Conservation (phyloP, 2,888 invertebrate genomes). For the Parnassius smintheus region DNA sequence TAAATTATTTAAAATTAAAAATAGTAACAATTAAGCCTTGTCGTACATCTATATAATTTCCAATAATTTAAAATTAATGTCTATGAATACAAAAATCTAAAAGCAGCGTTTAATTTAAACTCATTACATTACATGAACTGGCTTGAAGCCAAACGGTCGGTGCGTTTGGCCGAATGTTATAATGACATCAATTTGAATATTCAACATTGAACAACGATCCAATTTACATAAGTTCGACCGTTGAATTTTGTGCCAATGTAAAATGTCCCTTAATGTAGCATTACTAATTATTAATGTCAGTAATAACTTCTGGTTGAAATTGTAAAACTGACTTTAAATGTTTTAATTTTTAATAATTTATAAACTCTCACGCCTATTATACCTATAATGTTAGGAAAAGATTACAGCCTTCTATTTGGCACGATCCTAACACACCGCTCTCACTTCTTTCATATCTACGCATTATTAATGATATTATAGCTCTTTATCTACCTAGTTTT, state of each 20-base stretch:
- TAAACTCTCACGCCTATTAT: too few relatives aligned
- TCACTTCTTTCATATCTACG: too few relatives aligned
- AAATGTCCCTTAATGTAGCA: conserved; percentile 55
- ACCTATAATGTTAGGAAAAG: too few relatives aligned
- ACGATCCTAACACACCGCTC: too few relatives aligned
- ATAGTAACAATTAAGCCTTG: too few relatives aligned
- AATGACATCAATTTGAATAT: conserved; percentile 82
- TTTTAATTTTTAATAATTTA: too few relatives aligned
- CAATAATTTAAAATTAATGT: conserved; percentile 2
- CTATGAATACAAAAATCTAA: conserved; percentile 43
- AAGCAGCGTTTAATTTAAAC: conserved; percentile 69
- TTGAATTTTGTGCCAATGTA: conserved; percentile 76
- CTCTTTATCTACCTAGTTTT: too few relatives aligned
- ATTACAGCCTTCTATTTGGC: too few relatives aligned
- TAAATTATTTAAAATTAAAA: too few relatives aligned
- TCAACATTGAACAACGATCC: conserved; percentile 77
- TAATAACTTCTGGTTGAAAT: conserved; percentile 28
- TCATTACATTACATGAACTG: conserved; percentile 73
- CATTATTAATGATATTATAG: too few relatives aligned
- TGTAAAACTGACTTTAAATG: conserved; percentile 18
- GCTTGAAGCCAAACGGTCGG: conserved; percentile 73
- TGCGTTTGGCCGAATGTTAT: conserved; percentile 75
- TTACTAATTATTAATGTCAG: conserved; percentile 58
- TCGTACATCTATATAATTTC: too few relatives aligned
- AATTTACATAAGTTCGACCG: conserved; percentile 80